These are phyloP conservation scores for Scelioninae gen. 2 DNA, from an alignment of 2,888 invertebrate species.

Conservation along the genomic window DNA sequence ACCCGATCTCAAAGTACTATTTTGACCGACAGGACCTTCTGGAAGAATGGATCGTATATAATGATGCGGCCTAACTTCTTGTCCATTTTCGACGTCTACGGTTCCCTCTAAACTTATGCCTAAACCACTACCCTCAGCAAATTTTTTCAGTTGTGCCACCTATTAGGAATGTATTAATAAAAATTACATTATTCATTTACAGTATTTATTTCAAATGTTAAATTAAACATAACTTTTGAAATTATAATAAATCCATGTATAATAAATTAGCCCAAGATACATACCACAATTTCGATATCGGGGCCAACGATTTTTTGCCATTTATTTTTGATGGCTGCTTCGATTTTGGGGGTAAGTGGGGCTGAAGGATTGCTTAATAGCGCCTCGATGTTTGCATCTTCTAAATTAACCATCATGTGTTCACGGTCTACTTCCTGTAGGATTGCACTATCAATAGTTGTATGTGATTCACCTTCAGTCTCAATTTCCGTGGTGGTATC, in stretches of 20 bases:
- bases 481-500: slow-evolving; percentile 83
- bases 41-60: slow-evolving; percentile 97
- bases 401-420: slow-evolving; percentile 81
- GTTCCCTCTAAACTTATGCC: slow-evolving; percentile 99
- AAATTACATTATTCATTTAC: neutral
- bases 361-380: slow-evolving; percentile 75
- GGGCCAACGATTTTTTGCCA: slow-evolving; percentile 88
- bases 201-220: too few species aligned
- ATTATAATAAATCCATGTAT: too few species aligned
- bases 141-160: slow-evolving; percentile 95
- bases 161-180: slow-evolving; percentile 68
- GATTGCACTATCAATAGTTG: slow-evolving; percentile 82
- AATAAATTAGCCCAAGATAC: too few species aligned
- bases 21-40: slow-evolving; percentile 98
- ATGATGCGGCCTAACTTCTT: slow-evolving; percentile 98
- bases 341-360: slow-evolving; percentile 79
- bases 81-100: slow-evolving; percentile 97
- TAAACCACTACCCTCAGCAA: slow-evolving; percentile 91
- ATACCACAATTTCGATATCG: slow-evolving; percentile 89
- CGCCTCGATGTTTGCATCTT: slow-evolving; percentile 74
- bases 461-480: slow-evolving; percentile 87
- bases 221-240: too few species aligned
- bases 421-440: slow-evolving; percentile 78
- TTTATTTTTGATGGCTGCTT: slow-evolving; percentile 87
- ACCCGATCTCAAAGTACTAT: slow-evolving; percentile 91